Percentiles rank a stretch among this genome's conserved stretches.
These are phyloP conservation scores for Mormyrus iriodes DNA, from an alignment of 2,113 vertebrate genomes.

Conservation along the genomic window DNA sequence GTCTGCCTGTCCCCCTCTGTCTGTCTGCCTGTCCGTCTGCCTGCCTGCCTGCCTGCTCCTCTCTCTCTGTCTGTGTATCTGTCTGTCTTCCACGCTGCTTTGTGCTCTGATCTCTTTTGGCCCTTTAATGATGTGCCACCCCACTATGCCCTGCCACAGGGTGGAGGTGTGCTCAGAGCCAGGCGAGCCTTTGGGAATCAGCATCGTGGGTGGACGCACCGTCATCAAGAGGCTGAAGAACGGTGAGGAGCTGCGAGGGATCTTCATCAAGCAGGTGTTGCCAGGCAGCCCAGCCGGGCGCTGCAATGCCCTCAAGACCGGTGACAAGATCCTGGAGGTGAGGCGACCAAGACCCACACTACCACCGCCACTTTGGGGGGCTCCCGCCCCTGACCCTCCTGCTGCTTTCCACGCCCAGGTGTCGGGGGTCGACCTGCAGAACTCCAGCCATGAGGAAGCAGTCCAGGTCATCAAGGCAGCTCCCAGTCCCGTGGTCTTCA, in stretches of 20 bases:
- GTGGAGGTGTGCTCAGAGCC: constrained; percentile 83
- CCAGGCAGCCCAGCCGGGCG: constrained; percentile 80
- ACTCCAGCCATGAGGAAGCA: constrained; percentile 81
- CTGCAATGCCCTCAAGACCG: constrained; percentile 78
- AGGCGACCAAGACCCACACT: background rate
- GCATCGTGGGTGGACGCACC: constrained; percentile 89
- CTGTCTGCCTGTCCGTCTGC: no score
- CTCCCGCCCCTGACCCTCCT: background rate
- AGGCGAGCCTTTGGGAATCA: constrained; percentile 82
- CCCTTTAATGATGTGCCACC: background rate
- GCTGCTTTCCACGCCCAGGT: constrained; percentile 58
- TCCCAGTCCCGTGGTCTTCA: constrained; percentile 78
- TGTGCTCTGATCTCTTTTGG: background rate
- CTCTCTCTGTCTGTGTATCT: no score
- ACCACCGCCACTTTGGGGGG: no score
- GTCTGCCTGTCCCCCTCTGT: no score
- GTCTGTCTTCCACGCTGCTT: background rate
- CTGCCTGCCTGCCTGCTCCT: background rate
- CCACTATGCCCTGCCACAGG: constrained; percentile 47
- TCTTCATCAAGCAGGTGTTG: constrained; percentile 95
- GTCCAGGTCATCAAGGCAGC: constrained; percentile 83
- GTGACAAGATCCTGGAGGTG: constrained; percentile 97
- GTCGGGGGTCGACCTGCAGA: constrained; percentile 77
- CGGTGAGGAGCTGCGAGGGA: constrained; percentile 93
- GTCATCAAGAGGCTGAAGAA: constrained; percentile 92